Evolutionary conservation across 2,888 invertebrate species (phyloP).

Genomic region (Orthonevra nobilis): DNA sequence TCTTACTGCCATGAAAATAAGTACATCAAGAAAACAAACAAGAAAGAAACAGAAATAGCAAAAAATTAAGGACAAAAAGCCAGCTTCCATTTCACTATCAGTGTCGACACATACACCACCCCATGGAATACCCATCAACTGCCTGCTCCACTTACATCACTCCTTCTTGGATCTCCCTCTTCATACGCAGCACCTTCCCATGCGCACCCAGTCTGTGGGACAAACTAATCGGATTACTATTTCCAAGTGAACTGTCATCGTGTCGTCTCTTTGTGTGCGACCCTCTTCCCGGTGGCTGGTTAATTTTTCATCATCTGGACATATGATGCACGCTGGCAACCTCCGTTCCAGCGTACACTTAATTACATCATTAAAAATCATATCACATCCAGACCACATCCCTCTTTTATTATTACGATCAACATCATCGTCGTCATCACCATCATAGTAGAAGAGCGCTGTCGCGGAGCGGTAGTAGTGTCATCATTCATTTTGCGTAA

Average conservation of each 20-base stretch:
- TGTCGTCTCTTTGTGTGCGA: neutral
- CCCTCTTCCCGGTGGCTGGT: slow-evolving; percentile 7
- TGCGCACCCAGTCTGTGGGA: too few relatives aligned
- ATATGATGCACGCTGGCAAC: slow-evolving; percentile 58
- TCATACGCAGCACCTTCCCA: too few relatives aligned
- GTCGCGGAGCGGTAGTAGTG: neutral
- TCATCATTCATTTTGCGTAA: slow-evolving; percentile 56
- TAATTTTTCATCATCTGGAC: slow-evolving; percentile 68
- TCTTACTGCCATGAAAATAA: neutral
- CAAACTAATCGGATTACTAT: slow-evolving; percentile 70
- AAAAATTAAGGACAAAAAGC: slow-evolving; percentile 26
- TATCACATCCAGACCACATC: slow-evolving; percentile 62
- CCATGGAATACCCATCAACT: neutral
- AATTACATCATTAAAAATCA: slow-evolving; percentile 70
- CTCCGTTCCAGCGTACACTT: slow-evolving; percentile 49
- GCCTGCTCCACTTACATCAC: slow-evolving; percentile 19
- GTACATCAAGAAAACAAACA: too few relatives aligned
- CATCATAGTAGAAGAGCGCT: too few relatives aligned
- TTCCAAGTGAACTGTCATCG: slow-evolving; percentile 59
- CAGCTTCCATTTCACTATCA: slow-evolving; percentile 35
- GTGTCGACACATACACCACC: slow-evolving; percentile 11
- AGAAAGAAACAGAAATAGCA: slow-evolving; percentile 32
- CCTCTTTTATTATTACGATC: slow-evolving; percentile 36
- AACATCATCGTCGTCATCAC: slow-evolving; percentile 34
- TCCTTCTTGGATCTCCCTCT: slow-evolving; percentile 4